phyloP scores from a whole-genome alignment of 2,113 vertebrate genomes.

The Fregata magnificens region DNA sequence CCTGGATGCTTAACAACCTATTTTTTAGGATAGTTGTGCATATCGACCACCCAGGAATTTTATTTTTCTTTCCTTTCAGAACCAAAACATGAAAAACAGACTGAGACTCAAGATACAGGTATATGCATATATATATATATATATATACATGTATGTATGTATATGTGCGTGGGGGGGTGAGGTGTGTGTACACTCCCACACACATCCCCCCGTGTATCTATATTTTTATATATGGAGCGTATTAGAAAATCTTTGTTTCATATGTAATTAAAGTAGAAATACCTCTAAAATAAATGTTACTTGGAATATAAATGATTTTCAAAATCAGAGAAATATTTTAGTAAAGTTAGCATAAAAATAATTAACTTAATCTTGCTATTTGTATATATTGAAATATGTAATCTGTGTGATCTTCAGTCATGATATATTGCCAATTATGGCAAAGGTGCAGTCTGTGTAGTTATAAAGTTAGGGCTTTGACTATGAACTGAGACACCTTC shows the following conservation, averaged over 20 bases:
- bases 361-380: background rate
- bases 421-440: background rate
- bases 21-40: background rate
- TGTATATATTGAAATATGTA: background rate
- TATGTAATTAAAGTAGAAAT: background rate
- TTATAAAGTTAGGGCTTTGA: background rate
- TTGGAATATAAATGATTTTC: background rate
- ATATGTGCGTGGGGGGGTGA: background rate
- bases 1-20: background rate
- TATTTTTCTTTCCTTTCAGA: conserved; percentile 20
- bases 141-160: background rate
- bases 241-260: background rate
- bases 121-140: background rate
- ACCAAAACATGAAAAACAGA: background rate
- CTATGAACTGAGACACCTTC: background rate
- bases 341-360: background rate
- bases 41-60: background rate
- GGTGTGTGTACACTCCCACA: background rate
- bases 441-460: background rate
- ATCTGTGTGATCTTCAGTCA: background rate
- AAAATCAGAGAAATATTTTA: background rate
- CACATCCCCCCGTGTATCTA: background rate
- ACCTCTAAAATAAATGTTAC: background rate
- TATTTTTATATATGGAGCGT: background rate
- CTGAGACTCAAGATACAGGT: conserved; percentile 22